Base-by-base conservation (phyloP, 2,888 invertebrate genomes). In the Automeris io region DNA sequence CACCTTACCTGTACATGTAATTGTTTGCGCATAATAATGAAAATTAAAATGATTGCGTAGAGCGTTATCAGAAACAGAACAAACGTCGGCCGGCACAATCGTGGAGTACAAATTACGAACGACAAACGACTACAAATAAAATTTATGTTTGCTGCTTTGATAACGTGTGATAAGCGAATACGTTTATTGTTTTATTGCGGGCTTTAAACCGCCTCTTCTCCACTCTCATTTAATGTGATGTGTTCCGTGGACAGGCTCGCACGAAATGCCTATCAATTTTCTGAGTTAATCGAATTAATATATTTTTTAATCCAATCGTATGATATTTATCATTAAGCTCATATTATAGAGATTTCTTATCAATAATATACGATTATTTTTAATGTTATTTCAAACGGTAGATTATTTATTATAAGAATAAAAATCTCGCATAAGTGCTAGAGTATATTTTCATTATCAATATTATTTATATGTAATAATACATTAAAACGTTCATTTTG, bases 161-260 rank as follows among this genome's bases (percentile, higher is more conserved):
- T 79, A 80, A 74, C 47, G 36, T 34, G 26, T 75, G 83, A 83
- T 83, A 85, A 83, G 71, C 57, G 67, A 57, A 54, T 56, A 55
- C 65, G 67, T 70, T 77, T 76, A 83, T 85, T 82, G 85, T 83
- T 85, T 85, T 83, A 85, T 81, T 79, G 77, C 66, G 47, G 69
- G 80, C 61, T 39, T 34, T 57, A 55, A 57, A 57, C 55, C 49
- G 50, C 29, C 51, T 57, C 46, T 48, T 52, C 55, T 45, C 50
- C 54, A 52, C 47, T 51, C 55, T 53, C 51, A 55, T 53, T 56
- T 45, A 49, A 57, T 51, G 46, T 57, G 54, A 57, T 56, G 51
- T 57, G 47, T 51, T 57, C 57, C 42, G 49, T 45, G 51, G 51
- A 47, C 63, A 61, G 45, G 66, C 57, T 52, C 46, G 52, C 46